Base-by-base conservation (phyloP, 2,113 vertebrate genomes). In the Cryptomyrus ogoouensis region DNA sequence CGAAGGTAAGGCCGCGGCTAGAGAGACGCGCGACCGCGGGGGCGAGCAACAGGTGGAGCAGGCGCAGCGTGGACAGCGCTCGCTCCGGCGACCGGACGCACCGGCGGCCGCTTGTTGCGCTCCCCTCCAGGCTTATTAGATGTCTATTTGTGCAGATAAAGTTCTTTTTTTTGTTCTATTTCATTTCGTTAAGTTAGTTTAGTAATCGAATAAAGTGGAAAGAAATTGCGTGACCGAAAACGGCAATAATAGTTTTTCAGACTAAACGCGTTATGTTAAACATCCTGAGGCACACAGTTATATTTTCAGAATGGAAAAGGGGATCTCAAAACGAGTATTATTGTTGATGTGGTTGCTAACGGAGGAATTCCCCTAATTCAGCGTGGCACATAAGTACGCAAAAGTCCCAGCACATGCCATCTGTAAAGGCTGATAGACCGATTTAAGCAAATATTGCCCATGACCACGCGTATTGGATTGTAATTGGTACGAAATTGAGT, bases 11-110 rank as follows among this genome's bases (percentile, higher is more conserved):
- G n/a, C 27, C 12, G 46, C 3, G 47, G 88, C 49, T 0, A 88
- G 80, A 46, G 91, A 89, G 62, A 80, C 62, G 58, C 88, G 91
- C 46, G 89, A 74, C 70, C 94, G 94, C 95, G 92, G 87, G 50
- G n/a, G 50, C 50, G 50, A 53, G 85, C 47, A 87, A 52, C 85
- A 53, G 50, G 85, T 53, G 83, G 44, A 27, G 39, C 42, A 12
- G 42, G 1, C 9, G 83, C 42, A 12, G 42, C 83, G 83, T 47
- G 70, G 35, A 39, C 74, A 15, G 74, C 31, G 35, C 74, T 17
- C 74, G 35, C 74, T 39, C 5, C 15, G 6, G 35, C 9, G 35
- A 39, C 44, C 31, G 15, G 35, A 74, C n/a, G 31, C 66, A 15
- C 66, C 7, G 66, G 66, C 27, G 27, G 1, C 31, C 27, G 70